Evolutionary conservation across 2,888 invertebrate species (phyloP).

Genomic region (Resseliella maxima): DNA sequence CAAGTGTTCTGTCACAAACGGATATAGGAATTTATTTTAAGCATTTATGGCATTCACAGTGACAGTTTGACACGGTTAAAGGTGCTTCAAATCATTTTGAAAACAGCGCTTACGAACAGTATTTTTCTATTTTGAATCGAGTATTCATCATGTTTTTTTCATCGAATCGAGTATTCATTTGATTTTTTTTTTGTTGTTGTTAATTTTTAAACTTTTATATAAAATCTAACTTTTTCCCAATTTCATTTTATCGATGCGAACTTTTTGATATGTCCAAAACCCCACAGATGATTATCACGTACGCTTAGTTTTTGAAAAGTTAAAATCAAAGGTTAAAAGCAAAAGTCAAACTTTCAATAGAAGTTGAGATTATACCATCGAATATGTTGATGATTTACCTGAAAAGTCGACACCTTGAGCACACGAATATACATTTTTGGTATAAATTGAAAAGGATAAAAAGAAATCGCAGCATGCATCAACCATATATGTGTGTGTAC

Average conservation of each 20-base stretch:
- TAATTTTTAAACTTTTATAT: too few species aligned
- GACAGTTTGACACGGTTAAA: neutral
- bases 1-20: slow-evolving; percentile 9
- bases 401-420: slow-evolving; percentile 1
- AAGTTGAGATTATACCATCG: neutral
- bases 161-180: neutral
- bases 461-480: neutral
- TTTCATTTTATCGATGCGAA: neutral
- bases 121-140: too few species aligned
- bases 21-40: neutral
- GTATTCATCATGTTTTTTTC: too few species aligned
- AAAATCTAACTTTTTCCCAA: neutral
- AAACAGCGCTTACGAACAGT: neutral
- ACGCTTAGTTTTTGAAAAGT: neutral
- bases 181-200: too few species aligned
- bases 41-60: neutral
- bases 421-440: neutral
- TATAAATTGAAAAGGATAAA: neutral
- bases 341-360: neutral
- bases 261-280: neutral
- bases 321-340: neutral
- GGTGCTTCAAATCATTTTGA: neutral
- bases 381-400: neutral
- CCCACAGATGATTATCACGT: too few species aligned
- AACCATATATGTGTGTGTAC: neutral